Percentiles rank a stretch among this genome's conserved stretches.
Conservation (phyloP, 2,113 vertebrate genomes). For the Columba livia region DNA sequence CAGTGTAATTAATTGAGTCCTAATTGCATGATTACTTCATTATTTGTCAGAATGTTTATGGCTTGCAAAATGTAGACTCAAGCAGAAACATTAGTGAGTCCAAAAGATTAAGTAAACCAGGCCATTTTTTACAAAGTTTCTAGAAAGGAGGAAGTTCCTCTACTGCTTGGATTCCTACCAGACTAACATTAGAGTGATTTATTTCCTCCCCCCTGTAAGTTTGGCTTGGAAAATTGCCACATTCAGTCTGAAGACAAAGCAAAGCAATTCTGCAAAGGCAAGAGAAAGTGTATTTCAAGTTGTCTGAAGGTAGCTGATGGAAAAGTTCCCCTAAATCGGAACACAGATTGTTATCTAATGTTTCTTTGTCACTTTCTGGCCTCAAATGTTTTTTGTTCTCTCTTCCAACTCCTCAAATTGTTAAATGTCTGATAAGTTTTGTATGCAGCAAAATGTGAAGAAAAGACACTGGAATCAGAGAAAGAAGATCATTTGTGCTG, state of each 20-base stretch:
- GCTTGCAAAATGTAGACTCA: not conserved
- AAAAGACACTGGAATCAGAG: not conserved
- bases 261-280: not conserved
- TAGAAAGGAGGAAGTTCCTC: not conserved
- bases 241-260: not conserved
- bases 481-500: not conserved
- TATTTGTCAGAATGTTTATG: conserved; percentile 45
- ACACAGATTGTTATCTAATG: not conserved
- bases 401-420: not conserved
- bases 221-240: conserved; percentile 6
- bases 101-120: not conserved
- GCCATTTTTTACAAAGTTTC: not conserved
- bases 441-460: not conserved
- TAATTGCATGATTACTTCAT: conserved; percentile 39
- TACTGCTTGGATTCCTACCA: not conserved
- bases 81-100: not conserved
- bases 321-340: not conserved
- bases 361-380: not conserved
- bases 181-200: not conserved
- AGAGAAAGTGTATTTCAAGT: not conserved
- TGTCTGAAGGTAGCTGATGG: not conserved
- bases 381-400: not conserved
- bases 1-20: conserved; percentile 3
- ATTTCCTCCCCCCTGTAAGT: not conserved
- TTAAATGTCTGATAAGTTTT: not conserved